Percentiles rank a stretch among this genome's conserved stretches.
Evolutionary conservation across 1,140 invertebrate species (phyloP).

Genomic region (Andricus grossulariae): DNA sequence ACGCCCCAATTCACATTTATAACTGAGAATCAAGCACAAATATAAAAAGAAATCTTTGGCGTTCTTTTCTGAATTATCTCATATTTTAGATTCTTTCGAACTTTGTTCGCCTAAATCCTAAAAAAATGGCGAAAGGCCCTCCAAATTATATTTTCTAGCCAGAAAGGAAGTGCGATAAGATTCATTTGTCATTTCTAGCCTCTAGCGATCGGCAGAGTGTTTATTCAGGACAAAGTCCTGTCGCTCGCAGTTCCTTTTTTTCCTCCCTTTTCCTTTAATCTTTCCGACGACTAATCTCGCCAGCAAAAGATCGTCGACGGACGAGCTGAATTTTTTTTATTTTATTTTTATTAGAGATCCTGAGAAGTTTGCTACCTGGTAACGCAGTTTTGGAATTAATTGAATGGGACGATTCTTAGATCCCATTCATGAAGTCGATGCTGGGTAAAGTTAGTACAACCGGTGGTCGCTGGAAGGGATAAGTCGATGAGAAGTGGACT

Average conservation of each 20-base stretch:
- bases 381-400: slow-evolving; percentile 32
- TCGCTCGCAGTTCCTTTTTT: slow-evolving; percentile 8
- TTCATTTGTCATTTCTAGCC: slow-evolving; percentile 29
- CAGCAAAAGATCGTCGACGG: not conserved
- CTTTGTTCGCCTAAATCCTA: not conserved
- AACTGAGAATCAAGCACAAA: too few species aligned
- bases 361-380: slow-evolving; percentile 24
- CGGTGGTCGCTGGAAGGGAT: slow-evolving; percentile 30
- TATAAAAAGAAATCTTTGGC: too few species aligned
- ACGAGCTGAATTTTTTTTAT: not conserved
- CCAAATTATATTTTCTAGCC: slow-evolving; percentile 15
- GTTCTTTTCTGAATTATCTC: too few species aligned
- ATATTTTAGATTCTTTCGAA: not conserved
- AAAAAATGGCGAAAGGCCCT: not conserved
- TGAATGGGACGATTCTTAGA: slow-evolving; percentile 31
- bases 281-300: slow-evolving; percentile 26
- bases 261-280: slow-evolving; percentile 19
- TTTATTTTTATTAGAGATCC: slow-evolving; percentile 17
- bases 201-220: not conserved
- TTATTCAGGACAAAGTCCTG: slow-evolving; percentile 26
- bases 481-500: slow-evolving; percentile 41
- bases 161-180: slow-evolving; percentile 29
- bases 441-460: slow-evolving; percentile 28
- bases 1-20: too few species aligned
- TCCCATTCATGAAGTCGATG: slow-evolving; percentile 31